Percentiles rank a stretch among this genome's conserved stretches.
Evolutionary conservation across 1,140 invertebrate species (phyloP).

Genomic region (Neoseiulus cucumeris): DNA sequence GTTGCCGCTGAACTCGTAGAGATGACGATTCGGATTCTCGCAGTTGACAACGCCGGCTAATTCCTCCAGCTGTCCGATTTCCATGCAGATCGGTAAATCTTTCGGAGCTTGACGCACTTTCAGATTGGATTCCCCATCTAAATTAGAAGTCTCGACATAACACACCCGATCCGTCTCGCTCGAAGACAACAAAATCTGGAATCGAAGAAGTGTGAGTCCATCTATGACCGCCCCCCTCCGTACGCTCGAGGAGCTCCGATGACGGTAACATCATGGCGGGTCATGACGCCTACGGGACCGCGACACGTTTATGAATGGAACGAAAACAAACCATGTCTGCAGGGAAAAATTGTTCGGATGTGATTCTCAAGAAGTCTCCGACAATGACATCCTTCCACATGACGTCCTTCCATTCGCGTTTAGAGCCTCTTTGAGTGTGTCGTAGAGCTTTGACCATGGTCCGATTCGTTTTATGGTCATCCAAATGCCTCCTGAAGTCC

Average conservation of each 20-base stretch:
- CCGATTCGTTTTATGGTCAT: conserved; percentile 80
- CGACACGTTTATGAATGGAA: conserved; percentile 25
- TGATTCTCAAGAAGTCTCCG: conserved; percentile 73
- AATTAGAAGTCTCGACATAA: conserved; percentile 76
- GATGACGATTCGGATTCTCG: conserved; percentile 78
- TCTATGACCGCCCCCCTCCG: conserved; percentile 42
- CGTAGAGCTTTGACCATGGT: conserved; percentile 35
- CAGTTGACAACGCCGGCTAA: conserved; percentile 71
- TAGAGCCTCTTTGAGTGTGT: no score
- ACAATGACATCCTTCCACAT: conserved; percentile 40
- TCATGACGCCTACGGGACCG: no score
- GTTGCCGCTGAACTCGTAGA: conserved; percentile 91
- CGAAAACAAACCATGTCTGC: conserved; percentile 55
- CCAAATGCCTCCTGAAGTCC: conserved; percentile 77
- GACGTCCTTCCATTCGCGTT: conserved; percentile 24
- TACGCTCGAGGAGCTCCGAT: conserved; percentile 44
- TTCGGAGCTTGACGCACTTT: conserved; percentile 15
- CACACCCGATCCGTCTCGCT: conserved; percentile 84
- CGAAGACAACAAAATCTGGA: conserved; percentile 19
- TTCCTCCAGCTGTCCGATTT: conserved; percentile 44
- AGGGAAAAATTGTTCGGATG: conserved; percentile 79
- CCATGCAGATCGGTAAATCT: conserved; percentile 42
- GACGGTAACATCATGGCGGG: no score
- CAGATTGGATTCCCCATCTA: conserved; percentile 91
- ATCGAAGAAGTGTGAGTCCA: conserved; percentile 46